Evolutionary conservation across 2,797 vertebrate species (phyloP).

Genomic region (Gouania willdenowi): DNA sequence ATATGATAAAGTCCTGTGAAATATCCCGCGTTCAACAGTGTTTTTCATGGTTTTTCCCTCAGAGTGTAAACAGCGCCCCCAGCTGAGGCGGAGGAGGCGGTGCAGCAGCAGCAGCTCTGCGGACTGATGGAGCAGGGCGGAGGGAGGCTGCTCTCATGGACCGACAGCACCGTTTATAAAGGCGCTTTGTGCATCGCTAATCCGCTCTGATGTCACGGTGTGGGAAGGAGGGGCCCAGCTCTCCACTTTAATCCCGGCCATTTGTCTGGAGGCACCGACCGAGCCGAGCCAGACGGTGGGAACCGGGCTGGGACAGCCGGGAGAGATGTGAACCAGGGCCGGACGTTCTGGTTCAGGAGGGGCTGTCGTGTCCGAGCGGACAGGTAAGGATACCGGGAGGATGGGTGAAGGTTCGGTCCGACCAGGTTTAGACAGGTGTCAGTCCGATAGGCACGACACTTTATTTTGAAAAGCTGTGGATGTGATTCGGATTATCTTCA

Average conservation of each 20-base stretch:
- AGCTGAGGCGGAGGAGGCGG: background rate
- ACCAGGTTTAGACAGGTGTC: conserved; percentile 17
- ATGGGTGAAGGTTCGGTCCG: background rate
- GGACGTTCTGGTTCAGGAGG: conserved; percentile 36
- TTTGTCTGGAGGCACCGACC: conserved; percentile 41
- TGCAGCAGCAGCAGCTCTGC: conserved; percentile 18
- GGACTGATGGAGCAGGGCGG: conserved; percentile 19
- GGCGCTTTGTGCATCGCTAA: conserved; percentile 70
- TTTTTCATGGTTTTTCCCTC: too few species aligned
- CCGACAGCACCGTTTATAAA: conserved; percentile 37
- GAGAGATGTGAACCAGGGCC: conserved; percentile 39
- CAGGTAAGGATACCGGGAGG: too few species aligned
- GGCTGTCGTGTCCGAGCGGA: conserved; percentile 44
- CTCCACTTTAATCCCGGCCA: conserved; percentile 59
- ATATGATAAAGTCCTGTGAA: too few species aligned
- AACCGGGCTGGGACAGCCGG: too few species aligned
- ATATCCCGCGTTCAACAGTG: too few species aligned
- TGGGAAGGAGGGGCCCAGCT: conserved; percentile 35
- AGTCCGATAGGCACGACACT: conserved; percentile 1
- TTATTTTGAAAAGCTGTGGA: too few species aligned
- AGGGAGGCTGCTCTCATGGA: conserved; percentile 15
- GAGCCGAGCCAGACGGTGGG: conserved; percentile 5
- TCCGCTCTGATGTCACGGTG: conserved; percentile 76
- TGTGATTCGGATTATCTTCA: too few species aligned
- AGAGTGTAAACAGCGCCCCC: too few species aligned